Evolutionary conservation across 2,797 vertebrate species (phyloP).

Genomic region (Dallia pectoralis): DNA sequence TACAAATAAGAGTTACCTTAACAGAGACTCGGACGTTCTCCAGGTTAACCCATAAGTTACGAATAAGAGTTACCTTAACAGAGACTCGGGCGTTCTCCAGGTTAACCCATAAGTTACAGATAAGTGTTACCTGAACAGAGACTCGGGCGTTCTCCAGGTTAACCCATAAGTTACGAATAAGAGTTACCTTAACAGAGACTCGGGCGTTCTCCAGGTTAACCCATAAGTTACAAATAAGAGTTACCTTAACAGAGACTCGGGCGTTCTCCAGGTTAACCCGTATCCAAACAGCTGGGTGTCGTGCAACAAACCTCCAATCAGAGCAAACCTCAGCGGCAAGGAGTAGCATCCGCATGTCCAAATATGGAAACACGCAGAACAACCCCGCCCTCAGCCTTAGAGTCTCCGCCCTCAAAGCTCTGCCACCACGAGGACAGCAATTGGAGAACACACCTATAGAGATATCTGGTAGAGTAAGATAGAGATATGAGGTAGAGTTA

Average conservation of each 20-base stretch:
- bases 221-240: too few relatives aligned
- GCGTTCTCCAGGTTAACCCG: conserved; percentile 84
- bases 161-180: too few relatives aligned
- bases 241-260: conserved; percentile 85
- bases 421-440: conserved; percentile 59
- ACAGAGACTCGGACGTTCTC: too few relatives aligned
- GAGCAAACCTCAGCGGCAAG: conserved; percentile 82
- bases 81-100: too few relatives aligned
- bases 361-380: conserved; percentile 88
- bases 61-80: too few relatives aligned
- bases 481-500: not conserved
- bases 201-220: too few relatives aligned
- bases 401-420: conserved; percentile 77
- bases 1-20: too few relatives aligned
- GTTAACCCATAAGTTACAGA: too few relatives aligned
- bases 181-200: too few relatives aligned
- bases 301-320: conserved; percentile 88
- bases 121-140: too few relatives aligned
- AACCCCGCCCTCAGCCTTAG: conserved; percentile 84
- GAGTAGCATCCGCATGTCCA: conserved; percentile 82
- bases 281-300: conserved; percentile 88
- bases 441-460: conserved; percentile 44
- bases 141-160: too few relatives aligned
- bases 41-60: too few relatives aligned
- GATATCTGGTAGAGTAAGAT: not conserved